phyloP scores from a whole-genome alignment of 2,113 vertebrate species.

The Haemorhous mexicanus region DNA sequence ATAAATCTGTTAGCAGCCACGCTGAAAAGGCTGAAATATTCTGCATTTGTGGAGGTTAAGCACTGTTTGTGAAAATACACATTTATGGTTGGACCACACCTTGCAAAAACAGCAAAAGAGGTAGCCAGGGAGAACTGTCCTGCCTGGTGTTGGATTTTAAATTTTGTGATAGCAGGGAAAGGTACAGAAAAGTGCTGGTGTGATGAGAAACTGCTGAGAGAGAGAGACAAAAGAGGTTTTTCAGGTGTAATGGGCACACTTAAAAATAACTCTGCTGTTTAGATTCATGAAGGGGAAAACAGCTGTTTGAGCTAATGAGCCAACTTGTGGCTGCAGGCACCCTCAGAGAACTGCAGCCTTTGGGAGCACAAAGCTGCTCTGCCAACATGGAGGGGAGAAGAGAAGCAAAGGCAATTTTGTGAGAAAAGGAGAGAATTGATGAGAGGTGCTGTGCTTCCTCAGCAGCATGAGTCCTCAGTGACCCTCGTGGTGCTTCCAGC shows the following conservation, averaged over 20 bases:
- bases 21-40: not conserved
- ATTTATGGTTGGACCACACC: not conserved
- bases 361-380: not conserved
- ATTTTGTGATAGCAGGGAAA: not conserved
- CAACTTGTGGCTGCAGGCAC: not conserved
- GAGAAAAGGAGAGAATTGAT: not conserved
- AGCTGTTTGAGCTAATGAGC: not conserved
- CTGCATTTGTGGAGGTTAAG: not conserved
- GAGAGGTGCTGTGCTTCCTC: not conserved
- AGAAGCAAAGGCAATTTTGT: not conserved
- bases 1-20: not conserved
- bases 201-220: not conserved
- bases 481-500: not conserved
- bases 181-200: not conserved
- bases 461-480: not conserved
- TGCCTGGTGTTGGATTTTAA: not conserved
- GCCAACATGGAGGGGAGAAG: not conserved
- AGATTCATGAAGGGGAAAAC: not conserved
- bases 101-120: not conserved
- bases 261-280: not conserved
- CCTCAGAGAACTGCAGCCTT: not conserved
- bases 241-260: not conserved
- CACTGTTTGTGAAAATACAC: not conserved
- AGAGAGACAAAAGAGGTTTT: not conserved
- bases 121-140: not conserved